Conservation (phyloP, 2,797 vertebrate genomes). For the Cuculus canorus region DNA sequence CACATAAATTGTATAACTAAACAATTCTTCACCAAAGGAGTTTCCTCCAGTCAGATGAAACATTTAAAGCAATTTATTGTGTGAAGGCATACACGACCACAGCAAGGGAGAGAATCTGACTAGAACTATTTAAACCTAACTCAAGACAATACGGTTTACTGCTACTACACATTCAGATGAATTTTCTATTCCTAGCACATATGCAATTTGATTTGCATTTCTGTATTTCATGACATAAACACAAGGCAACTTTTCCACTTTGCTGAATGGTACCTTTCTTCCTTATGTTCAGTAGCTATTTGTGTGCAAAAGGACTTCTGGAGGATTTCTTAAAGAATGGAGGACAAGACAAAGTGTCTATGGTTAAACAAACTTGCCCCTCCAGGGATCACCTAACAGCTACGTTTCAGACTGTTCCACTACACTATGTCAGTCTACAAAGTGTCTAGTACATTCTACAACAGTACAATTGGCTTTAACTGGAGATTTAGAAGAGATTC, state of each 20-base stretch:
- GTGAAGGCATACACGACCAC: background rate
- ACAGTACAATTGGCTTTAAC: background rate
- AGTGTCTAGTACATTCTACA: background rate
- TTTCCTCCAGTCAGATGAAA: background rate
- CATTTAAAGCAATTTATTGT: background rate
- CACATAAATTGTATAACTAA: background rate
- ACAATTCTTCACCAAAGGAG: background rate
- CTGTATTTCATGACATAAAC: background rate
- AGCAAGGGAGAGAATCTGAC: background rate
- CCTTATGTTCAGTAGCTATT: background rate
- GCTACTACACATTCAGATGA: background rate
- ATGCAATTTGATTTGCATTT: background rate
- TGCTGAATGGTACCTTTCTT: background rate
- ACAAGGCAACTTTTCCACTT: background rate
- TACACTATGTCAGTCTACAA: background rate
- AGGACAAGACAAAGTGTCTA: background rate
- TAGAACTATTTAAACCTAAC: background rate
- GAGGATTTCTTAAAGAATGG: background rate
- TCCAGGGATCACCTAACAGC: rapidly evolving
- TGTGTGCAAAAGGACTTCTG: background rate
- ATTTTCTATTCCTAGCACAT: rapidly evolving
- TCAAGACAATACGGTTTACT: background rate
- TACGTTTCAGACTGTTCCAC: background rate
- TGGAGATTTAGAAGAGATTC: background rate
- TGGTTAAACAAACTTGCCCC: background rate